Conservation (phyloP, 30 jellyfish, hydroid and myxozoan genomes). For the Chrysaora quinquecirrha region DNA sequence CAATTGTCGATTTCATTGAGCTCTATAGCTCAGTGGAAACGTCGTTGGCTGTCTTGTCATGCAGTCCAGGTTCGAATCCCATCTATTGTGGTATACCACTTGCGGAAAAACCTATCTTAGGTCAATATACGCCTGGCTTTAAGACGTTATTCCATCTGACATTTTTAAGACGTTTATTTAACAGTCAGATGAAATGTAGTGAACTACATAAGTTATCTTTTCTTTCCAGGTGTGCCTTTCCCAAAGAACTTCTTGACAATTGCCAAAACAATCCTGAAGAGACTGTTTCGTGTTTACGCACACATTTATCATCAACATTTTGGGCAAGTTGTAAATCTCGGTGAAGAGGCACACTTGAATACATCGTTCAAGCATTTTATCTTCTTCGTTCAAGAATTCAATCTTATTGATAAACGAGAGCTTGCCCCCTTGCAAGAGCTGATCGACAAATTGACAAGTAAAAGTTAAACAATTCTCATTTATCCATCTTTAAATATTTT, state of each 20-base stretch:
- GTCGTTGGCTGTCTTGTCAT: too few relatives aligned
- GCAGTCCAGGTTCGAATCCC: too few relatives aligned
- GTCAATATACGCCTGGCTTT: too few relatives aligned
- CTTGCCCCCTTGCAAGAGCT: slow-evolving; percentile 96
- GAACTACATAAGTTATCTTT: too few relatives aligned
- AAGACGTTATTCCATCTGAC: too few relatives aligned
- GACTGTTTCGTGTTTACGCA: slow-evolving; percentile 98
- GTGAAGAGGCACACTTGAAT: slow-evolving; percentile 96
- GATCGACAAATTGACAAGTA: slow-evolving; percentile 92
- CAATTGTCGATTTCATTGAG: too few relatives aligned
- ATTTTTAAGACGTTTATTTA: too few relatives aligned
- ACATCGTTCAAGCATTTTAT: slow-evolving; percentile 98
- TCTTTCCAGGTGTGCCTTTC: slow-evolving; percentile 88
- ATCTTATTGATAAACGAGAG: slow-evolving; percentile 95
- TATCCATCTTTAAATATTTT: background rate
- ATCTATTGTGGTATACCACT: too few relatives aligned
- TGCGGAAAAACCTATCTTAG: too few relatives aligned
- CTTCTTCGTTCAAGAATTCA: slow-evolving; percentile 97
- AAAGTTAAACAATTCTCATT: slow-evolving; percentile 19
- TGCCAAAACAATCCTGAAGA: slow-evolving; percentile 94
- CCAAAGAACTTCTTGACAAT: slow-evolving; percentile 97
- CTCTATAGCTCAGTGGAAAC: too few relatives aligned
- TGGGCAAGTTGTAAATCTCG: slow-evolving; percentile 94
- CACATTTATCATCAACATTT: slow-evolving; percentile 98
- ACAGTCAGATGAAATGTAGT: too few relatives aligned